These are phyloP conservation scores for Eriocheir sinensis DNA, from an alignment of 1,140 invertebrate species.

Conservation along the genomic window DNA sequence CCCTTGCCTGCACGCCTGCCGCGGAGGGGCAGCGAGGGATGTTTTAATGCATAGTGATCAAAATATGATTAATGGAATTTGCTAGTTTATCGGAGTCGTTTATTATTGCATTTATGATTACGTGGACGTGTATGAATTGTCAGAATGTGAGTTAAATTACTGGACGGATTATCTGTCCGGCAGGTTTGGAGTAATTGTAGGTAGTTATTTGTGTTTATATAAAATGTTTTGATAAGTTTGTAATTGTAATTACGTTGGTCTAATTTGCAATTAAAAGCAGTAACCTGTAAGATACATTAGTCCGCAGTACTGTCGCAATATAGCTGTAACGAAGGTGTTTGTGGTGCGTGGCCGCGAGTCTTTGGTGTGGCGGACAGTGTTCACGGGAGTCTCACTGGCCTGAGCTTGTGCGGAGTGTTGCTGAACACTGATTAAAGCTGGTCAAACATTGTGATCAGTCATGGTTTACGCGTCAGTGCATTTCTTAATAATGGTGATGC, in stretches of 20 bases:
- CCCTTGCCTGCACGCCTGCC: not conserved
- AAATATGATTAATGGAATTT: constrained; percentile 17
- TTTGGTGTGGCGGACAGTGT: no score
- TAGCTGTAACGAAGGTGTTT: no score
- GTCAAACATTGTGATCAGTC: no score
- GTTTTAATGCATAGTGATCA: constrained; percentile 15
- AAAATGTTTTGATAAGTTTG: not conserved
- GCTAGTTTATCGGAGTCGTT: constrained; percentile 24
- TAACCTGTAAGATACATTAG: no score
- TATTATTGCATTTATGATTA: constrained; percentile 27
- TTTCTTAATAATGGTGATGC: no score
- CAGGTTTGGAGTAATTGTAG: not conserved
- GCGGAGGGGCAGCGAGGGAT: not conserved
- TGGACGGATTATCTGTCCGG: not conserved
- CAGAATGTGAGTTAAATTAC: constrained; percentile 12
- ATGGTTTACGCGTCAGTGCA: no score
- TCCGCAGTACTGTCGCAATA: no score
- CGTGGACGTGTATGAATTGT: constrained; percentile 23
- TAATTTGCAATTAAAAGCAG: no score
- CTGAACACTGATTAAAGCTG: no score
- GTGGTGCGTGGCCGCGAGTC: no score
- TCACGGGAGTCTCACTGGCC: no score
- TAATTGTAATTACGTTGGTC: not conserved
- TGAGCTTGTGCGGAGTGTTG: no score
- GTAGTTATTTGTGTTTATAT: constrained; percentile 45